These are phyloP conservation scores for Sarcophaga caerulescens DNA, from an alignment of 2,888 invertebrate genomes.

Conservation along the genomic window DNA sequence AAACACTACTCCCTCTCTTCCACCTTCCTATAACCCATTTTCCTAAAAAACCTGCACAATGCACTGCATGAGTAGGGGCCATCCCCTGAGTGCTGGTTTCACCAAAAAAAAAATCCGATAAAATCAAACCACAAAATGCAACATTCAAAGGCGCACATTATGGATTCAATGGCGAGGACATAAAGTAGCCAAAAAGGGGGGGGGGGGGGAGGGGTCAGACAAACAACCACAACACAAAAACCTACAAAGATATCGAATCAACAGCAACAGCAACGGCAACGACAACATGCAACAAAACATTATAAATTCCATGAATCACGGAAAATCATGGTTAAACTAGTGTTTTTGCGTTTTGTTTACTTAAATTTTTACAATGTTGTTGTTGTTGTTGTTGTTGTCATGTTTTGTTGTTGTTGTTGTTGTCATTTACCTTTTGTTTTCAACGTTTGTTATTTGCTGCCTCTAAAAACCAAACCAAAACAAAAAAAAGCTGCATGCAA, in stretches of 20 bases:
- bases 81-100: no score
- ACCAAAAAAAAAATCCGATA: no score
- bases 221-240: constrained; percentile 4
- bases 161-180: constrained; percentile 56
- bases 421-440: not conserved
- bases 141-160: not conserved
- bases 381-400: not conserved
- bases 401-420: not conserved
- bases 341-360: not conserved
- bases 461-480: not conserved
- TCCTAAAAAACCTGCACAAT: no score
- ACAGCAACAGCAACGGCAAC: not conserved
- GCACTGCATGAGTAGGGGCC: no score
- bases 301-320: constrained; percentile 50
- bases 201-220: not conserved
- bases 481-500: not conserved
- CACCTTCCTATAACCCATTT: no score
- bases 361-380: not conserved
- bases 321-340: constrained; percentile 9
- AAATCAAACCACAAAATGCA: no score
- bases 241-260: not conserved
- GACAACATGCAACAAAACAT: constrained; percentile 18
- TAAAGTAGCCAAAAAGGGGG: not conserved
- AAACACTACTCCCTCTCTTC: no score
- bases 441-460: constrained; percentile 25